Base-by-base conservation (phyloP, 2,797 vertebrate genomes). In the Aeoliscus strigatus region DNA sequence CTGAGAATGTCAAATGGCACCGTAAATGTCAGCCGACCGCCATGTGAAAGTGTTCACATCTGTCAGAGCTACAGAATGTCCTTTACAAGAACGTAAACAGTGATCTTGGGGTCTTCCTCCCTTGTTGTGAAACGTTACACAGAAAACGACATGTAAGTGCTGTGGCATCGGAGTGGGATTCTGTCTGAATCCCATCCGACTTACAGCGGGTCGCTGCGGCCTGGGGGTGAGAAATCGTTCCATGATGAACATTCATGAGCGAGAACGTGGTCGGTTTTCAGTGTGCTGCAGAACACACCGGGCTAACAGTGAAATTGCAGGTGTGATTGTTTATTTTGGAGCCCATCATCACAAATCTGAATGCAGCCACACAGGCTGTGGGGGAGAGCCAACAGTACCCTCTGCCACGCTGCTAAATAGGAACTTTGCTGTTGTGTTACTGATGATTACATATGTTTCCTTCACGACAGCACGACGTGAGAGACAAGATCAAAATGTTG, bases 181-280 rank as follows among this genome's bases (percentile, higher is more conserved):
- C n/a, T n/a, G n/a, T n/a, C n/a, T n/a, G n/a, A n/a, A n/a, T n/a
- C n/a, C n/a, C n/a, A n/a, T n/a, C n/a, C n/a, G n/a, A n/a, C n/a
- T n/a, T n/a, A n/a, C n/a, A n/a, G n/a, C n/a, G n/a, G n/a, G n/a
- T n/a, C n/a, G n/a, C n/a, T n/a, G n/a, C n/a, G n/a, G 47, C 14
- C 55, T 32, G 43, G 11, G 17, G 60, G 58, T 29, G 61, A 73
- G 43, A 52, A 61, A 69, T 57, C 28, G 75, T 83, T 75, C 42
- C 34, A 55, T 68, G 71, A 70, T 85, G 79, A 77, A 70, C 71
- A 76, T 80, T 77, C 73, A 76, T 73, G 69, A 80, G 68, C 43
- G 9, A 60, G 39, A 66, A 47, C 64, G 65, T 28, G 39, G 58
- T 62, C 25, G 61, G 45, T 62, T 65, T 70, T 60, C 68, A 73